Evolutionary conservation across 2,113 vertebrate genomes (phyloP), one percentile per base, ranked within the genome.

Genomic region (Amphilophus citrinellus): DNA sequence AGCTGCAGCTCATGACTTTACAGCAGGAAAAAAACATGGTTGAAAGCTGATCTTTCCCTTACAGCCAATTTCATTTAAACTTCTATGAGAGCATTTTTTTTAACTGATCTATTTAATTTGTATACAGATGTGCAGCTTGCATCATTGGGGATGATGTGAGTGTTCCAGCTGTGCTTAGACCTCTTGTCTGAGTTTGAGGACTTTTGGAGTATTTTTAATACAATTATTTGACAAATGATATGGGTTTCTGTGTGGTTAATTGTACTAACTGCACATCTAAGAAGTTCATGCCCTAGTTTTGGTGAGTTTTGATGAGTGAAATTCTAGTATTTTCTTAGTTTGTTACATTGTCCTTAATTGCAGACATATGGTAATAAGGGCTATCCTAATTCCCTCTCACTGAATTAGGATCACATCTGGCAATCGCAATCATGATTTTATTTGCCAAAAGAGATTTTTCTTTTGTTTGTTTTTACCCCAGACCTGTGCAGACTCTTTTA

Each of bases 261-360:
- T 37, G 35, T 37, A 7, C 35, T 8, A 37, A 37, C 35, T 37
- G 35, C 35, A 37, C n/a, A 10, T n/a, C 4, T n/a, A 22, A 58
- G 4, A 66, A 17, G n/a, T 66, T 15, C 13, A 15, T 24, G 42
- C 63, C 15, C 4, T 24, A 37, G 15, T 44, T 20, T 56, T 24
- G 2, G 0, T 22, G 22, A 22, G 22, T 22, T 22, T 22, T 22
- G 22, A 22, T 0, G 18, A 35, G 24, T 68, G 10, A 57, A 57
- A 57, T 9, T 57, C 20, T n/a, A n/a, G 53, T 57, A 71, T 71
- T 71, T 71, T 47, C 53, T 20, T n/a, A 56, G 18, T 56, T 56
- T 56, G 53, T 20, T 50, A 56, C 50, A 20, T 20, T 8, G 17
- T 18, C 7, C 17, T 56, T 20, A 50, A 50, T 50, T 6, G 14